Conservation (phyloP, 2,797 vertebrate species). For the Diplodus sargus region DNA sequence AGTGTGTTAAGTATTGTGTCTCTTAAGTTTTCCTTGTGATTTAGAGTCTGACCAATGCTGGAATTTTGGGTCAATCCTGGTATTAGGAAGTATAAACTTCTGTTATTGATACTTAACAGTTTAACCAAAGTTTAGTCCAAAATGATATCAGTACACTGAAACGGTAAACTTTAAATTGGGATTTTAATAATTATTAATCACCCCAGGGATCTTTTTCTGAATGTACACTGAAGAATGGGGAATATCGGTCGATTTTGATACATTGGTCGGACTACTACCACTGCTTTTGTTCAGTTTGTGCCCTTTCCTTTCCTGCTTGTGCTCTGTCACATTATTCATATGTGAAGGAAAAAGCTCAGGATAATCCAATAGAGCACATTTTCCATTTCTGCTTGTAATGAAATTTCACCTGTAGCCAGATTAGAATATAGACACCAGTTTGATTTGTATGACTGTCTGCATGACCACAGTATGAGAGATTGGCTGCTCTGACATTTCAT, state of each 20-base stretch:
- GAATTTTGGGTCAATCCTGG: too few species aligned
- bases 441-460: conserved; percentile 48
- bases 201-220: too few species aligned
- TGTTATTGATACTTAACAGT: too few species aligned
- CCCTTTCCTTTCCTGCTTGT: background rate
- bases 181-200: too few species aligned
- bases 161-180: too few species aligned
- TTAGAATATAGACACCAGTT: conserved; percentile 52
- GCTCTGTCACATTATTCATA: conserved; percentile 28
- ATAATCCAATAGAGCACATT: conserved; percentile 62
- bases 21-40: background rate
- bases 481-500: conserved; percentile 25
- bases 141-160: too few species aligned
- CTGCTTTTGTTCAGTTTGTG: background rate
- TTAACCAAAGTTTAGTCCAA: too few species aligned
- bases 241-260: too few species aligned
- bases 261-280: background rate
- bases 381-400: conserved; percentile 59
- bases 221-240: too few species aligned
- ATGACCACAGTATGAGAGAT: conserved; percentile 34
- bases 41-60: too few species aligned
- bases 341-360: conserved; percentile 35
- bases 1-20: background rate
- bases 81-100: too few species aligned
- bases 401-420: conserved; percentile 70